phyloP scores from a whole-genome alignment of 2,888 invertebrate genomes.

The Eupithecia subfuscata region DNA sequence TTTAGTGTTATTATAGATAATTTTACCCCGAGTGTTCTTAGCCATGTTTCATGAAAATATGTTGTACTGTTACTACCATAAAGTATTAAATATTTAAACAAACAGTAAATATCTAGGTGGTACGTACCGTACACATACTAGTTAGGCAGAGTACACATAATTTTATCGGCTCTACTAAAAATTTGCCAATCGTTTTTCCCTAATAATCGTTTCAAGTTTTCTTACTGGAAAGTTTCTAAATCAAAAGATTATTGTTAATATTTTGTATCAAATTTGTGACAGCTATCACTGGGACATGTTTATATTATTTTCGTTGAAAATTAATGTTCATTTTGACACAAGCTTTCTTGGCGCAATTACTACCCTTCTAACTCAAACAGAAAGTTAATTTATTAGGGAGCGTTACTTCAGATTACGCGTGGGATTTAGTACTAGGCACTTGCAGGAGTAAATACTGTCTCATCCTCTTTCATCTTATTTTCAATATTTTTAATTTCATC shows the following conservation, averaged over 20 bases:
- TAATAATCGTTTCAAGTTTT: not conserved
- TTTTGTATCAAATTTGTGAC: not conserved
- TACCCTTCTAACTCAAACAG: constrained; percentile 56
- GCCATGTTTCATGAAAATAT: too few species aligned
- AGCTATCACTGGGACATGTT: not conserved
- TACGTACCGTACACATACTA: too few species aligned
- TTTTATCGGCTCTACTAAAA: not conserved
- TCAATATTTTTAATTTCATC: not conserved
- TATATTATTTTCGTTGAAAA: not conserved
- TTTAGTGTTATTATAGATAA: too few species aligned
- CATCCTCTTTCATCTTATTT: not conserved
- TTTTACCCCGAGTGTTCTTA: too few species aligned
- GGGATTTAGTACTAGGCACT: not conserved
- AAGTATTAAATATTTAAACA: too few species aligned
- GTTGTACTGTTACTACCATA: too few species aligned
- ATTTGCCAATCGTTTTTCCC: not conserved
- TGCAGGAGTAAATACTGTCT: not conserved
- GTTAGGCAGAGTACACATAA: not conserved
- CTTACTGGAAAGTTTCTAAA: too few species aligned
- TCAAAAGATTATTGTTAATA: not conserved
- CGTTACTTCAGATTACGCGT: not conserved
- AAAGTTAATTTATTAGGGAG: constrained; percentile 53
- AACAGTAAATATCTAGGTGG: too few species aligned
- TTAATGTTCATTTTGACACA: too few species aligned
- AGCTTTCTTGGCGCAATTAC: constrained; percentile 52